phyloP scores from a whole-genome alignment of 1,140 invertebrate species.

The Trachymyrmex septentrionalis region DNA sequence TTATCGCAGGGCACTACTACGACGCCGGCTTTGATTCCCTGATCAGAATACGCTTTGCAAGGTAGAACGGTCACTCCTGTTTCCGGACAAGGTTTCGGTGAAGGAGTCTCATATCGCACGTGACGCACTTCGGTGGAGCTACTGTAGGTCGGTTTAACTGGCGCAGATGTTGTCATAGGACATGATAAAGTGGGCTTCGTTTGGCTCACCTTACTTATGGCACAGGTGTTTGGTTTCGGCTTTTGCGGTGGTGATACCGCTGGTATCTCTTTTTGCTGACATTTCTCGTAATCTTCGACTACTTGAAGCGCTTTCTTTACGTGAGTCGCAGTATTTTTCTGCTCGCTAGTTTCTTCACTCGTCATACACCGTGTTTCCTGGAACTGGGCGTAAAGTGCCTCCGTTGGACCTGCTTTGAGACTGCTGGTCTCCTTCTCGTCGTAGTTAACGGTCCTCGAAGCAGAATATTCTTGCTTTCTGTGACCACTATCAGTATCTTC shows the following conservation, averaged over 20 bases:
- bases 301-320: constrained; percentile 74
- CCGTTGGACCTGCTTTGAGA: constrained; percentile 43
- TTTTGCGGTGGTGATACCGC: constrained; percentile 24
- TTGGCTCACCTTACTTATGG: constrained; percentile 75
- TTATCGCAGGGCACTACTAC: constrained; percentile 83
- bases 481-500: constrained; percentile 81
- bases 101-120: constrained; percentile 77
- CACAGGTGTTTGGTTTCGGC: constrained; percentile 71
- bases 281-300: constrained; percentile 76
- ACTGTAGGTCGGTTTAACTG: constrained; percentile 76
- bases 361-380: constrained; percentile 77
- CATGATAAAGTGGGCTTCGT: constrained; percentile 76
- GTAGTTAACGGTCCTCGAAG: constrained; percentile 60
- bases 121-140: constrained; percentile 80
- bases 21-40: constrained; percentile 80
- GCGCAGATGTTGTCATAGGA: constrained; percentile 73
- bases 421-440: constrained; percentile 77
- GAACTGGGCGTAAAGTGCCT: constrained; percentile 77
- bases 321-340: constrained; percentile 63
- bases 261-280: constrained; percentile 66
- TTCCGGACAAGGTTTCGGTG: constrained; percentile 77
- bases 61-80: constrained; percentile 83
- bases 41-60: constrained; percentile 80
- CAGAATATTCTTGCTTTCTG: constrained; percentile 70
- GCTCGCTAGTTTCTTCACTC: constrained; percentile 75